phyloP scores from a whole-genome alignment of 2,888 invertebrate genomes.

The Therioaphis trifolii region DNA sequence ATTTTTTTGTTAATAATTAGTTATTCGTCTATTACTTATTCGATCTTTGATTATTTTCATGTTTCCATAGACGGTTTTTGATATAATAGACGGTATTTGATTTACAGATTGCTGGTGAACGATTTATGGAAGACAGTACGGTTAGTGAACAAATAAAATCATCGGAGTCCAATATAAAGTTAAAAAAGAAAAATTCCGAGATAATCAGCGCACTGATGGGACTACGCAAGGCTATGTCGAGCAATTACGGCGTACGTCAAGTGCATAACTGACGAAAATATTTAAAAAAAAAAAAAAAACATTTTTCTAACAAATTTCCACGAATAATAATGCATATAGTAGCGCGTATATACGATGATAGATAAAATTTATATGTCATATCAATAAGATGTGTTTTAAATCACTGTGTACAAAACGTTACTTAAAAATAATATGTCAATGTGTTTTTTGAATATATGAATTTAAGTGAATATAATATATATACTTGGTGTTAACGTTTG shows the following conservation, averaged over 20 bases:
- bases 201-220: conserved; percentile 51
- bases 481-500: too few relatives aligned
- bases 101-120: neutral
- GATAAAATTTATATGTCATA: neutral
- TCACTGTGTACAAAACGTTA: neutral
- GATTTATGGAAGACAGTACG: neutral
- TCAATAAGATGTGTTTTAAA: neutral
- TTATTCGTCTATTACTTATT: too few relatives aligned
- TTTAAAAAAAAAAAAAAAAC: too few relatives aligned
- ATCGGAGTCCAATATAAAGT: neutral
- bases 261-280: neutral
- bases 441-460: too few relatives aligned
- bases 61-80: neutral
- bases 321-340: conserved; percentile 26
- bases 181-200: conserved; percentile 51
- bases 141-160: neutral
- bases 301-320: conserved; percentile 20
- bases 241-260: neutral
- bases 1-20: too few relatives aligned
- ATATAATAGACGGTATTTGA: neutral
- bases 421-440: too few relatives aligned
- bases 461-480: too few relatives aligned
- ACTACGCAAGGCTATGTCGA: conserved; percentile 48
- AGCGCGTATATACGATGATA: neutral
- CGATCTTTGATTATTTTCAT: too few relatives aligned